phyloP scores from a whole-genome alignment of 2,797 vertebrate species.

The Galagoides demidoff region DNA sequence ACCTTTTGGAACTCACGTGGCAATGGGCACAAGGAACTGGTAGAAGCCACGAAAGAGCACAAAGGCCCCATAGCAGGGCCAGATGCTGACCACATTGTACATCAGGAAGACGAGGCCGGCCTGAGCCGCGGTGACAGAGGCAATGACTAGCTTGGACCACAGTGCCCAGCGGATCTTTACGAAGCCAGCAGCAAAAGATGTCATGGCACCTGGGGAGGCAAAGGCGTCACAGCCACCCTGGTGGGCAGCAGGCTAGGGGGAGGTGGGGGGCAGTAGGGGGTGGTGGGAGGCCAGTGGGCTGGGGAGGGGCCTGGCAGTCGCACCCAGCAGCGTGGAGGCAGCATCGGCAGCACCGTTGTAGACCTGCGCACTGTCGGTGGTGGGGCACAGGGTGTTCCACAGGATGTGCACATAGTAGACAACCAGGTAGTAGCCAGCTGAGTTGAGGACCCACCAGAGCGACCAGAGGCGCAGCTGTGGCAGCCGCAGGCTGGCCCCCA shows the following conservation, averaged over 20 bases:
- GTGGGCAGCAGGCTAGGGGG: not conserved
- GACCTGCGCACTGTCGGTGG: constrained; percentile 80
- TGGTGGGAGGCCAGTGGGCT: not conserved
- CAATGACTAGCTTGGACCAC: constrained; percentile 95
- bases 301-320: not conserved
- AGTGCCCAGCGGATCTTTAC: constrained; percentile 93
- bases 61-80: constrained; percentile 93
- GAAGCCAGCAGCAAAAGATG: constrained; percentile 91
- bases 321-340: constrained; percentile 93
- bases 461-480: constrained; percentile 95
- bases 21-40: constrained; percentile 97
- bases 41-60: constrained; percentile 94
- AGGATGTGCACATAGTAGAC: constrained; percentile 96
- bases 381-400: constrained; percentile 89
- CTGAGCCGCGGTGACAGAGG: constrained; percentile 90
- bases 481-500: constrained; percentile 82
- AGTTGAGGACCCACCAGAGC: constrained; percentile 98
- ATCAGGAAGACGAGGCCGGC: constrained; percentile 93
- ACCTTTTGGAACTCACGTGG: constrained; percentile 90
- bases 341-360: constrained; percentile 97
- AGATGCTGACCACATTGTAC: constrained; percentile 89
- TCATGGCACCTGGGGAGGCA: constrained; percentile 89
- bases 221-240: not conserved
- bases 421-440: constrained; percentile 96
- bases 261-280: too few relatives aligned